Conservation (phyloP, 2,888 invertebrate genomes). For the Athalia cordata region DNA sequence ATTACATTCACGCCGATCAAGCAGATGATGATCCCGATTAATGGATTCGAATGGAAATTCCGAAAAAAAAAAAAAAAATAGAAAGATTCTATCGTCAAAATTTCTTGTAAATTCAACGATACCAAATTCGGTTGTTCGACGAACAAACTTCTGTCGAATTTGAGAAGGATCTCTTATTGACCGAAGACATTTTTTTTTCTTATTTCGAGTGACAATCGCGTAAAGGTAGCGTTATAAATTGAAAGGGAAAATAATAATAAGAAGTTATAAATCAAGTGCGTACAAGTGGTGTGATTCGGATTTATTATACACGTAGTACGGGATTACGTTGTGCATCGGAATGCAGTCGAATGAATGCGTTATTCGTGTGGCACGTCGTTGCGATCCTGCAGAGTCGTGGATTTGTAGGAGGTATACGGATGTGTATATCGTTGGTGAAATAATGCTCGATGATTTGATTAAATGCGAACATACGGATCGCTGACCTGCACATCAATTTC, state of each 20-base stretch:
- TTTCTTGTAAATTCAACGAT: too few species aligned
- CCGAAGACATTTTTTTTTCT: too few species aligned
- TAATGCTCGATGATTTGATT: constrained; percentile 17
- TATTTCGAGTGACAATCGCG: too few species aligned
- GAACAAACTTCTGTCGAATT: too few species aligned
- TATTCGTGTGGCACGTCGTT: not conserved
- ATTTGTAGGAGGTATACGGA: not conserved
- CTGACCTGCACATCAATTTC: not conserved
- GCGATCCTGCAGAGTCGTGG: not conserved
- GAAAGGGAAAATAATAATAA: not conserved
- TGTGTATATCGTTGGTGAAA: not conserved
- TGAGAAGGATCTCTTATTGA: too few species aligned
- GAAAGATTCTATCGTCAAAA: too few species aligned
- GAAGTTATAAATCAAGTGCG: constrained; percentile 36
- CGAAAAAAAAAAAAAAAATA: too few species aligned
- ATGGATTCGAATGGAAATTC: too few species aligned
- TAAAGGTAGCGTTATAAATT: too few species aligned
- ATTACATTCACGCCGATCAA: not conserved
- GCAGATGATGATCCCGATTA: not conserved
- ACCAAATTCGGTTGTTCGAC: too few species aligned
- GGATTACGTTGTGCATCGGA: constrained; percentile 18
- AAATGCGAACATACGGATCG: not conserved
- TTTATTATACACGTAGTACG: constrained; percentile 3
- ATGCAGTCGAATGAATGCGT: not conserved
- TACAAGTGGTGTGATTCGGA: constrained; percentile 19